Evolutionary conservation across 2,888 invertebrate species (phyloP), one percentile per base, ranked within the genome.

Genomic region (Volucella inanis): DNA sequence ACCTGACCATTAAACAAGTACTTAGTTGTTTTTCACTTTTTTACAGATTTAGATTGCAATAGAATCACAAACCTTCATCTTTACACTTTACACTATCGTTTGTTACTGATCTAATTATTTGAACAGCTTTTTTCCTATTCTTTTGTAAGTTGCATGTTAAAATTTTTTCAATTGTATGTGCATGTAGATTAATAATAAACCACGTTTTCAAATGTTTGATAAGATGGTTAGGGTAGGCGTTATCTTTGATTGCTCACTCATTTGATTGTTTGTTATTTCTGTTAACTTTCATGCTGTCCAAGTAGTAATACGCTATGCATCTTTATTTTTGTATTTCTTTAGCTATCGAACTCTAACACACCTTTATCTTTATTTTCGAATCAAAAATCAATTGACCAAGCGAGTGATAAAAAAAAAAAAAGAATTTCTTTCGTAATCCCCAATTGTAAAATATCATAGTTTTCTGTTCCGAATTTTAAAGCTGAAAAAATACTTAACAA

Each of bases 211-310:
- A 54, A 54, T 15, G 18, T 31, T 67, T 61, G 67, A 76, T 68
- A 68, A 77, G 68, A 54, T 61, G 54, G 54, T 41, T 15, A 9
- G 68, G 68, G 22, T 70, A 77, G 68, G 77, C 77, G 70, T 77
- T 77, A 62, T 77, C 54, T 68, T 70, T 41, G 52, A 45, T 65
- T 55, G 61, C 43, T 68, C 67, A 61, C 45, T 50, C 57, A 11
- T 31, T 47, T 49, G 41, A 12, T 22, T 54, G 18, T 14, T 67
- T 67, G 4, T 22, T 54, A 57, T 68, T 15, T 41, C 12, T 43
- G 12, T 59, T 43, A 18, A 12, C 8, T 14, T 55, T 55, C 14
- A 39, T 12, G 18, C 12, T 4, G 11, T 11, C 39, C 39, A 31
- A 22, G 10, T 31, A 31, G 8, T 2, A 55, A 55, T n/a, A 14